These are phyloP conservation scores for Polypterus bichir DNA, from an alignment of 2,113 vertebrate genomes.

Conservation along the genomic window DNA sequence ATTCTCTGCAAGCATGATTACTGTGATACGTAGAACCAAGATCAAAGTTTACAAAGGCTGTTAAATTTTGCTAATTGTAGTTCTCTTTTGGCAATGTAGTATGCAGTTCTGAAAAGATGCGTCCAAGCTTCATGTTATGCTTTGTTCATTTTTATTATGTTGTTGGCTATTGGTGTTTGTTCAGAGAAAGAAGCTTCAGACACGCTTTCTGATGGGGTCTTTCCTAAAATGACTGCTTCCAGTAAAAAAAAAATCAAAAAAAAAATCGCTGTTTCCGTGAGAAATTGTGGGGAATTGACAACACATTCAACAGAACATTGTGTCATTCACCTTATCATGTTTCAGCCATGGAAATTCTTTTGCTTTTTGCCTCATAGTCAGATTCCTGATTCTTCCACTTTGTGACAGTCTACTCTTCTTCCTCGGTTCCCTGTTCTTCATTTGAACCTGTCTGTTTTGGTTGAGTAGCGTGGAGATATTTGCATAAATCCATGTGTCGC, in stretches of 20 bases:
- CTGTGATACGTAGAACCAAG: too few relatives aligned
- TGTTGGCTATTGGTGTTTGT: constrained; percentile 6
- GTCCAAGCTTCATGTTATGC: constrained; percentile 1
- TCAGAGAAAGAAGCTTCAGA: constrained; percentile 2
- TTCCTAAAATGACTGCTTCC: constrained; percentile 8
- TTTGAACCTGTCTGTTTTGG: constrained; percentile 4
- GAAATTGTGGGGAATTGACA: constrained; percentile 8
- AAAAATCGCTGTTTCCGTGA: neutral
- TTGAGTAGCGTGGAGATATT: neutral
- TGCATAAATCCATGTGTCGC: too few relatives aligned
- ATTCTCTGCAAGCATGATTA: too few relatives aligned
- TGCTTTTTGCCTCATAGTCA: constrained; percentile 7
- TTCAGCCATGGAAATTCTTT: constrained; percentile 9
- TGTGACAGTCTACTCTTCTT: constrained; percentile 7
- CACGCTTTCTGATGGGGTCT: constrained; percentile 8
- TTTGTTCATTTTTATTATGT: constrained; percentile 7
- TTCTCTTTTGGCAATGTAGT: constrained; percentile 2
- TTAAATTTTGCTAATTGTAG: too few relatives aligned
- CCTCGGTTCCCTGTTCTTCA: neutral
- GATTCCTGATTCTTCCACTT: constrained; percentile 4
- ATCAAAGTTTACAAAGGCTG: too few relatives aligned
- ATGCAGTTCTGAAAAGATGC: constrained; percentile 5
- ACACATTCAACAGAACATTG: constrained; percentile 8
- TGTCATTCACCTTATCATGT: constrained; percentile 8
- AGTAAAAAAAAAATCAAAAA: neutral